These are phyloP conservation scores for Parapsyche elsis DNA, from an alignment of 1,140 invertebrate genomes.

Conservation along the genomic window DNA sequence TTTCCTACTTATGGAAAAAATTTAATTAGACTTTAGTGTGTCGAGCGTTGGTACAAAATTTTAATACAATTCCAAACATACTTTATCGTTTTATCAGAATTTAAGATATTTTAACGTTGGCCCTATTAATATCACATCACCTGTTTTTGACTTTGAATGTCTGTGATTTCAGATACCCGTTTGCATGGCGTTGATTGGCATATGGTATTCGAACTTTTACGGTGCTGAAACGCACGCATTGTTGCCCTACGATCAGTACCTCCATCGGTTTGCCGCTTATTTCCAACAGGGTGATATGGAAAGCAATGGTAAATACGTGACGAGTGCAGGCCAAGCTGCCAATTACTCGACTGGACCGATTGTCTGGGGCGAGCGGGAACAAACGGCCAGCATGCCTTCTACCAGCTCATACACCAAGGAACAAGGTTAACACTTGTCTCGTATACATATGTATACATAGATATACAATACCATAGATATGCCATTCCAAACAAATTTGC, in stretches of 20 bases:
- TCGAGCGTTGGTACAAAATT: no score
- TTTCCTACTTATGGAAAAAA: no score
- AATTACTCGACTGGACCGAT: conserved; percentile 91
- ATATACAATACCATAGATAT: background rate
- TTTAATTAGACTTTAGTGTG: no score
- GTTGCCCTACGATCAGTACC: conserved; percentile 98
- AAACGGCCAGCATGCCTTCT: conserved; percentile 99
- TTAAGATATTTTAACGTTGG: no score
- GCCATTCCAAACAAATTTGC: no score
- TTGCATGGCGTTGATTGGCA: conserved; percentile 91
- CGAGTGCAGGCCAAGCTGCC: conserved; percentile 79
- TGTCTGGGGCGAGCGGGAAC: conserved; percentile 98
- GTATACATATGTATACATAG: background rate
- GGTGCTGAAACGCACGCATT: conserved; percentile 95
- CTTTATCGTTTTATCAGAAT: no score
- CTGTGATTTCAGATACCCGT: conserved; percentile 82
- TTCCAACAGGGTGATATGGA: conserved; percentile 99
- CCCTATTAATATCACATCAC: no score
- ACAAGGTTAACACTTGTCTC: conserved; percentile 60
- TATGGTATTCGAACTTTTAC: conserved; percentile 98
- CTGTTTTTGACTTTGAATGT: no score
- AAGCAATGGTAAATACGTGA: conserved; percentile 98
- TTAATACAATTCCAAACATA: no score
- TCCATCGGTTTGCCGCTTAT: conserved; percentile 98
- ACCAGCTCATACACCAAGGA: conserved; percentile 94